Evolutionary conservation across 2,888 invertebrate genomes (phyloP), one percentile per base, ranked within the genome.

Genomic region (Steromphala cineraria): DNA sequence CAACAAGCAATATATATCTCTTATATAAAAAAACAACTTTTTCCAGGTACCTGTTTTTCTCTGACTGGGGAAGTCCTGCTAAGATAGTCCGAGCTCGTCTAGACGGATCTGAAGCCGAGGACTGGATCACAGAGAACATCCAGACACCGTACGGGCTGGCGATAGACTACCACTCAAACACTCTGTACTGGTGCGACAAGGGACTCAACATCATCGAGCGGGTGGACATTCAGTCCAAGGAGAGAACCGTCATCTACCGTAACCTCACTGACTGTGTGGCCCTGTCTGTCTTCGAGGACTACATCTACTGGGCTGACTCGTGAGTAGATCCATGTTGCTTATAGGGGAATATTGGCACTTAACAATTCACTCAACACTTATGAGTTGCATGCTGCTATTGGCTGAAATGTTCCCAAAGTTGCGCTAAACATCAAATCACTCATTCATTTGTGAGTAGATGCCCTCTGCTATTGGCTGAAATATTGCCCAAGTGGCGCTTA

Each of bases 171-270:
- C 94, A 95, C 0, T 94, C 95, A 53, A 95, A 95, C 80, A 95
- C 96, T 79, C 94, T 98, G 7, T 98, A 97, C 92, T 98, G 98
- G 96, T 96, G 96, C 90, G 91, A 97, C 94, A 95, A 96, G 0
- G 95, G 94, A 87, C 93, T 95, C 84, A 95, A 96, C 91, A 95
- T 94, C 83, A 95, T 97, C 83, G 94, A 89, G 74, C 80, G 56
- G 94, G 89, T 85, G 80, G 83, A 85, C 74, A 74, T 89, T 4
- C 67, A 79, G 8, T 83, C 85, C 2, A 75, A 78, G 8, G 75
- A 81, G 17, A 80, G 86, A 19, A 74, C 74, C 17, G 75, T 79
- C 0, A 36, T 90, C n/a, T 53, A 86, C 13, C 56, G 52, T 7
- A 75, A 84, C 75, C 71, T 88, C 17, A 79, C 82, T 0, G 87